Evolutionary conservation across 2,888 invertebrate genomes (phyloP), one percentile per base, ranked within the genome.

Genomic region (Leucophenga montana): DNA sequence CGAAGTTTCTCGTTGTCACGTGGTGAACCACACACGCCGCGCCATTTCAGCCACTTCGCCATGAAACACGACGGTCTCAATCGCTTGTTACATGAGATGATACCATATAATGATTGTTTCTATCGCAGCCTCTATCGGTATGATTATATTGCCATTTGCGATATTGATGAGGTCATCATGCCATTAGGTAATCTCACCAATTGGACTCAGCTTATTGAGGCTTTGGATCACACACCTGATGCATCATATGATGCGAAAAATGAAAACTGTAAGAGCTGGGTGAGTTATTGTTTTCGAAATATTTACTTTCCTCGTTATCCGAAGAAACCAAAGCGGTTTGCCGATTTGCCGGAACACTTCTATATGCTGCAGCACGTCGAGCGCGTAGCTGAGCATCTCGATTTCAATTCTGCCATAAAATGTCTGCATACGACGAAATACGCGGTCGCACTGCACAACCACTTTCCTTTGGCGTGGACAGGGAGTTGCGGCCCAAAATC

Each of bases 331-430:
- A 94, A 94, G 85, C 93, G 92, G 89, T 93, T 94, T 89, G 92
- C 92, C 72, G 93, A 93, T 80, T 92, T 93, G 78, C 95, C 96
- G 79, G 95, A 95, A 64, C 91, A 91, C 77, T 95, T 97, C 93
- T 96, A 97, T 89, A 97, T 97, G 96, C 88, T 97, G 85, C 95
- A 96, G 88, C 96, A 96, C 89, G 95, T 96, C n/a, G n/a, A n/a
- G n/a, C n/a, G n/a, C n/a, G n/a, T n/a, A n/a, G n/a, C n/a, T n/a
- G n/a, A n/a, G n/a, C n/a, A n/a, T n/a, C n/a, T n/a, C n/a, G n/a
- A n/a, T n/a, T n/a, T n/a, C n/a, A n/a, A n/a, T n/a, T n/a, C n/a
- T n/a, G n/a, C n/a, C n/a, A n/a, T n/a, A n/a, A n/a, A n/a, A n/a
- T n/a, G n/a, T n/a, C n/a, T n/a, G n/a, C n/a, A n/a, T n/a, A n/a